Conservation (phyloP, 2,888 invertebrate species). For the Chelonus formosanus region DNA sequence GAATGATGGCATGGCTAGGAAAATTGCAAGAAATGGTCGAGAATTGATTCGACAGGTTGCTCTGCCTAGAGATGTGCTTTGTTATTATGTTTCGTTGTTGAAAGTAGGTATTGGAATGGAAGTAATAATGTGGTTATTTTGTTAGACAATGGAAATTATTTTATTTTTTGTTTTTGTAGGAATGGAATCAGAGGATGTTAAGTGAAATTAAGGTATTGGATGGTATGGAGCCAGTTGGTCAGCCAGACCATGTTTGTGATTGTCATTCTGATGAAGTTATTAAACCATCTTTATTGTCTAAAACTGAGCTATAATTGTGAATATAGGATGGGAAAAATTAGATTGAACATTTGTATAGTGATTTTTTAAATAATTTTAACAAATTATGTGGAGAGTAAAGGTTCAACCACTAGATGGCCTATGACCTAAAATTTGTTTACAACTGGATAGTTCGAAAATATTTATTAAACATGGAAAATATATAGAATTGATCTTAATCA, state of each 20-base stretch:
- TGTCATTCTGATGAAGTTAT: constrained; percentile 51
- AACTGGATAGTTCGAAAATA: no score
- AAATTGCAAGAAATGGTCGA: constrained; percentile 75
- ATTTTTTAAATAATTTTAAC: no score
- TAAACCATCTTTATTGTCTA: constrained; percentile 39
- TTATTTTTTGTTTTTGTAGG: constrained; percentile 65
- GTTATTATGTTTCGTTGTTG: constrained; percentile 83
- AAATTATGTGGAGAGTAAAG: no score
- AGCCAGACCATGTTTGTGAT: constrained; percentile 62
- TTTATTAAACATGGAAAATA: no score
- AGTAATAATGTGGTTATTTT: constrained; percentile 4
- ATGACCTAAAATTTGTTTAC: no score
- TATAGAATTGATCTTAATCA: no score
- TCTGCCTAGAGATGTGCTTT: constrained; percentile 84
- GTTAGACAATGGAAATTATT: constrained; percentile 26
- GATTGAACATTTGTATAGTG: no score
- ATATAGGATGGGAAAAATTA: neutral
- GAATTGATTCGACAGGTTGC: constrained; percentile 80
- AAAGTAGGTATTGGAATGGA: constrained; percentile 64
- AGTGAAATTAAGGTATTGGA: constrained; percentile 69
- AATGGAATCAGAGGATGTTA: constrained; percentile 77
- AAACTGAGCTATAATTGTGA: constrained; percentile 64
- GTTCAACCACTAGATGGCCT: no score
- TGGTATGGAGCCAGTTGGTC: constrained; percentile 73
- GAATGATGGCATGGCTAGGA: constrained; percentile 74